Evolutionary conservation across 2,113 vertebrate species (phyloP).

Genomic region (Equus przewalskii): DNA sequence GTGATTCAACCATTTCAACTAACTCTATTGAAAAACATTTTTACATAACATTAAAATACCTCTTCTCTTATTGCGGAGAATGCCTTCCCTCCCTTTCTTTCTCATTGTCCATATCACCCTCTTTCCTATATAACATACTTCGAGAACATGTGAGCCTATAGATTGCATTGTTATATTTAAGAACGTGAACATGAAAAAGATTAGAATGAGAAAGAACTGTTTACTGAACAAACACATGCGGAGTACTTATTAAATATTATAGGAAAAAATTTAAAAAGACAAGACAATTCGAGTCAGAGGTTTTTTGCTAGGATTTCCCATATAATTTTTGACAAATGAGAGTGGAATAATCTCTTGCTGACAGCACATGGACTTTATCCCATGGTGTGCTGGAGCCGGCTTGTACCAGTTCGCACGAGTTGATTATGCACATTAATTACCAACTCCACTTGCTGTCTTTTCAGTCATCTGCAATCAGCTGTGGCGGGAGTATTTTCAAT

Average conservation of each 20-base stretch:
- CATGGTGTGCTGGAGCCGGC: background rate
- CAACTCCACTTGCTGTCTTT: background rate
- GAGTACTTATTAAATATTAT: background rate
- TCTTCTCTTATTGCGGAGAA: background rate
- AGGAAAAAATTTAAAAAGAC: background rate
- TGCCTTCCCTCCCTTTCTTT: background rate
- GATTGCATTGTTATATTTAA: background rate
- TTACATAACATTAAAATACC: background rate
- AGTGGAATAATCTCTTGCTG: background rate
- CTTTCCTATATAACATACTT: background rate
- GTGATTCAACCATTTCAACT: background rate
- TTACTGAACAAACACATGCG: background rate
- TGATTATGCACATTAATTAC: background rate
- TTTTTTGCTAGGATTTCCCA: background rate
- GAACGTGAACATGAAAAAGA: background rate
- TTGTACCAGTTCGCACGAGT: background rate
- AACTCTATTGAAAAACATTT: background rate
- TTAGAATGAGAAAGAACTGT: background rate
- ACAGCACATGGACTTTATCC: background rate
- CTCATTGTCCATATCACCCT: background rate
- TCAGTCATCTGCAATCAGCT: background rate
- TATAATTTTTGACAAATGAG: background rate
- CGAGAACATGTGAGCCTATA: background rate
- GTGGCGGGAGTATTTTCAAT: background rate
- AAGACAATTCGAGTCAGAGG: background rate